Evolutionary conservation across 2,113 vertebrate genomes (phyloP).

Genomic region (Procapra przewalskii): DNA sequence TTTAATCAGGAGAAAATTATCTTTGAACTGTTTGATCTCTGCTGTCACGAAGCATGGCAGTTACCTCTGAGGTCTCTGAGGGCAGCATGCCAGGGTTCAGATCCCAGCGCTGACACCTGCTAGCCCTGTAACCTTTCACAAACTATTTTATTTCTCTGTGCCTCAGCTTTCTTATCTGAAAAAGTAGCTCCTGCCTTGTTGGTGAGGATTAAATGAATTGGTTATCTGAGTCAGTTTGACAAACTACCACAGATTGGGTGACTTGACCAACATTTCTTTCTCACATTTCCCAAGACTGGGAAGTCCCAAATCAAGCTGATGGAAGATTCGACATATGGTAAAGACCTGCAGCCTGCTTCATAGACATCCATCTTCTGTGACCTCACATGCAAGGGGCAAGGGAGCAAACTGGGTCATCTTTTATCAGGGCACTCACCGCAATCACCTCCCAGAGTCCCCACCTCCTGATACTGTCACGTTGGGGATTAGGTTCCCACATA

Average conservation of each 20-base stretch:
- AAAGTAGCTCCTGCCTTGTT: not conserved
- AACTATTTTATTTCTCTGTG: not conserved
- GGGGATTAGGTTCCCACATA: not conserved
- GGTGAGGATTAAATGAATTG: not conserved
- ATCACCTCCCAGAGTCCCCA: not conserved
- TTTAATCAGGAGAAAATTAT: not conserved
- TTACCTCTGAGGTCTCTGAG: not conserved
- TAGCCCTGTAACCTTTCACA: not conserved
- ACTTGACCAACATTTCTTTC: not conserved
- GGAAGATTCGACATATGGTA: not conserved
- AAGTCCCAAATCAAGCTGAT: not conserved
- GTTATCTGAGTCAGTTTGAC: not conserved
- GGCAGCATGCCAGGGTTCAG: not conserved
- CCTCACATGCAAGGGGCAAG: not conserved
- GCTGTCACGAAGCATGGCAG: not conserved
- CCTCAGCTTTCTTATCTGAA: not conserved
- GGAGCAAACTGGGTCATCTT: not conserved
- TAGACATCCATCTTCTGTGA: too few relatives aligned
- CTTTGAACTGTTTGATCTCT: not conserved
- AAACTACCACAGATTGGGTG: not conserved
- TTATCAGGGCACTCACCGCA: not conserved
- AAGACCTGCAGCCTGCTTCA: not conserved
- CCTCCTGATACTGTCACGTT: not conserved
- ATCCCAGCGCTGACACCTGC: not conserved
- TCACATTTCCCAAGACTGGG: not conserved